phyloP scores from a whole-genome alignment of 2,888 invertebrate species.

The Epistrophella euchroma region DNA sequence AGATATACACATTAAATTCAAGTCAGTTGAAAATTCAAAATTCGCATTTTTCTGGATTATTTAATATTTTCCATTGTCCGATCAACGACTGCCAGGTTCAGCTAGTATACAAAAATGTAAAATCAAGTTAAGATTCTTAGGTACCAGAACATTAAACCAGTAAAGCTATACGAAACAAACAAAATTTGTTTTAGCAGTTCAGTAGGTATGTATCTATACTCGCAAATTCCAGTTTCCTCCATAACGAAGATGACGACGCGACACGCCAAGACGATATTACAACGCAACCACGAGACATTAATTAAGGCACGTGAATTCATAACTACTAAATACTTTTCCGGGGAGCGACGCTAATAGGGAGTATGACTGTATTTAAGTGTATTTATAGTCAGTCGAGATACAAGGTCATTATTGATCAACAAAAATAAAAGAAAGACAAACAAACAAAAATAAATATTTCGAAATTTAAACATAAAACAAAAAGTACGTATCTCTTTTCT shows the following conservation, averaged over 20 bases:
- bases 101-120: no score
- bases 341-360: constrained; percentile 2
- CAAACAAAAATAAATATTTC: constrained; percentile 16
- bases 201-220: background rate
- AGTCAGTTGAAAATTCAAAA: no score
- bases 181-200: background rate
- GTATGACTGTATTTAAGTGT: constrained; percentile 5
- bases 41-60: no score
- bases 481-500: background rate
- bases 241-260: background rate
- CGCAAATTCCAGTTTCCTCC: constrained; percentile 8
- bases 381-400: background rate
- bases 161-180: background rate
- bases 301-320: constrained; percentile 18
- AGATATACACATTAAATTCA: no score
- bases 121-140: no score
- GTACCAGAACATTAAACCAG: no score
- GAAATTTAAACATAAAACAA: background rate
- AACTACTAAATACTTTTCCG: background rate
- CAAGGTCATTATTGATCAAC: constrained; percentile 30
- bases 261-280: background rate
- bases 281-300: background rate
- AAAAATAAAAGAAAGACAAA: constrained; percentile 13
- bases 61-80: no score
- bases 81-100: no score